A percentile compares a stretch with the other conserved stretches of the same genome.
Conservation (phyloP, 1,140 invertebrate species). For the Trichonephila inaurata region DNA sequence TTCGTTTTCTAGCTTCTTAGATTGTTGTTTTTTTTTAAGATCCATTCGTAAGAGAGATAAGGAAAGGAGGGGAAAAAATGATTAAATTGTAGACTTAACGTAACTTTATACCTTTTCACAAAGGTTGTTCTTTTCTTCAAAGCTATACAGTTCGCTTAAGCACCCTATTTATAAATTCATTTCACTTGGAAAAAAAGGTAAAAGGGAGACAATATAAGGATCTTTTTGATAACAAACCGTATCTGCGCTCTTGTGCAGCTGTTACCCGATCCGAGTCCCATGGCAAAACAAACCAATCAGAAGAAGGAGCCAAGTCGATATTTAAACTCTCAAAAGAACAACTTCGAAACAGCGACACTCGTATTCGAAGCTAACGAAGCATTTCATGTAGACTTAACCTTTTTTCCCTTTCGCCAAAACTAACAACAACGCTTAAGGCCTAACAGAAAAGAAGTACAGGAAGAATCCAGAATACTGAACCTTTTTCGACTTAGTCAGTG, state of each 20-base stretch:
- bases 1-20: no score
- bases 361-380: slow-evolving; percentile 13
- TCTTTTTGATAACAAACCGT: slow-evolving; percentile 2
- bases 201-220: not conserved
- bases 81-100: no score
- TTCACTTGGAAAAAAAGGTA: not conserved
- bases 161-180: slow-evolving; percentile 14
- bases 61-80: no score
- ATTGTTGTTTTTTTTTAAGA: no score
- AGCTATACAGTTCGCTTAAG: not conserved
- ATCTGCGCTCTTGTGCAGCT: not conserved
- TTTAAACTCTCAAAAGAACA: slow-evolving; percentile 24
- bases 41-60: no score
- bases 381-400: not conserved
- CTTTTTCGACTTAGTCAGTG: slow-evolving; percentile 3
- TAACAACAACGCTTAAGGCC: slow-evolving; percentile 19
- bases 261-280: slow-evolving; percentile 4
- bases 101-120: not conserved
- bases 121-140: not conserved
- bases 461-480: not conserved
- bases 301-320: slow-evolving; percentile 23
- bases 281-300: not conserved
- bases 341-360: not conserved
- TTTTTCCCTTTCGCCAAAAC: not conserved
- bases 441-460: not conserved